Evolutionary conservation across 35 echinoderm and acorn worm genomes (phyloP).

Genomic region (Strongylocentrotus purpuratus): DNA sequence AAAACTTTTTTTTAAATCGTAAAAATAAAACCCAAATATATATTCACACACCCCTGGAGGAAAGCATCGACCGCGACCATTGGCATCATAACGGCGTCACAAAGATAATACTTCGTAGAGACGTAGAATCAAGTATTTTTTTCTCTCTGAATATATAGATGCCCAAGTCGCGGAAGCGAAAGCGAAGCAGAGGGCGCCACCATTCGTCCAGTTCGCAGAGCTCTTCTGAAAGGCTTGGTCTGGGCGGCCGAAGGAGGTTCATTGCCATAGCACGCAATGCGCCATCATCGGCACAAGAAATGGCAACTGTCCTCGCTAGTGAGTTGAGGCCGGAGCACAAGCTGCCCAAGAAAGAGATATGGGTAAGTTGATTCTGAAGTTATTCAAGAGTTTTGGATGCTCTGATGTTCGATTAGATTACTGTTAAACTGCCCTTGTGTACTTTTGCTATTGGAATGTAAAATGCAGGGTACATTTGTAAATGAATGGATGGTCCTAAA

Average conservation of each 20-base stretch:
- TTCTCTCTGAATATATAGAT: background rate
- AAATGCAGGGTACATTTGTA: no score
- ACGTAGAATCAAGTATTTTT: background rate
- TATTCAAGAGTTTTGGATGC: background rate
- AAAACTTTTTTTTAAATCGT: no score
- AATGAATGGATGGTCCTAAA: no score
- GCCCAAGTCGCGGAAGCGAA: conserved; percentile 44
- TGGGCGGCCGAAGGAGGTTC: conserved; percentile 9
- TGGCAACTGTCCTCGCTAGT: conserved; percentile 64
- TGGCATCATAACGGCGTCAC: no score
- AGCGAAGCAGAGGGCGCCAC: background rate
- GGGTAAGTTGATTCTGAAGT: conserved; percentile 37
- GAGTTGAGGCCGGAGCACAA: conserved; percentile 74
- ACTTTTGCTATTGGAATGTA: no score
- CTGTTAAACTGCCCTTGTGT: no score
- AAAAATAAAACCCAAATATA: no score
- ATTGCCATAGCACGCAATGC: conserved; percentile 44
- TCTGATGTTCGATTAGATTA: no score
- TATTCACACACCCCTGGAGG: no score
- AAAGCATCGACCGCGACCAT: no score
- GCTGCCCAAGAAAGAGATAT: conserved; percentile 68
- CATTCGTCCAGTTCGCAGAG: conserved; percentile 78
- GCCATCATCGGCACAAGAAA: conserved; percentile 54
- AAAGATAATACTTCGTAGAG: no score
- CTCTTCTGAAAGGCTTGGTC: conserved; percentile 52